Evolutionary conservation across 2,113 vertebrate genomes (phyloP).

Genomic region (Struthio camelus): DNA sequence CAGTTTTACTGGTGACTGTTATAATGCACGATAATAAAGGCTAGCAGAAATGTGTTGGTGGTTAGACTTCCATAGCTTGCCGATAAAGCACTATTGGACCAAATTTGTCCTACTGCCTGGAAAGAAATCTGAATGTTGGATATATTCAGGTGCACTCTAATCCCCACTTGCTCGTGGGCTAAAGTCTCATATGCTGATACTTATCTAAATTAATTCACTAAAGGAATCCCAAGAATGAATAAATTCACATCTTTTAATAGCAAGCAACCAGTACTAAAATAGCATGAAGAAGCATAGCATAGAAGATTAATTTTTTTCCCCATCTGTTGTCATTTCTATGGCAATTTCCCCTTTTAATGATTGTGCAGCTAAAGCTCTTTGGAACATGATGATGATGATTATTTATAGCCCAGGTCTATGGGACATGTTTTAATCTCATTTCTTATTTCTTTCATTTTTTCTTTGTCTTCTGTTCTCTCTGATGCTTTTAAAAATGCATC

Average conservation of each 20-base stretch:
- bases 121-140: background rate
- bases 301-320: background rate
- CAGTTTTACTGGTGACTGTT: background rate
- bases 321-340: background rate
- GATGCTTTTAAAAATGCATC: background rate
- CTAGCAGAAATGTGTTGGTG: background rate
- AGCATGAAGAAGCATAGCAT: background rate
- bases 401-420: background rate
- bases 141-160: background rate
- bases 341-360: background rate
- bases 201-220: background rate
- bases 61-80: background rate
- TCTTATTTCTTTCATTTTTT: background rate
- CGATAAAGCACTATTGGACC: background rate
- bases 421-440: background rate
- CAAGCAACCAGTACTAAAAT: background rate
- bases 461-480: background rate
- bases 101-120: background rate
- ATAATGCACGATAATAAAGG: background rate
- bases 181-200: background rate
- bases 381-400: background rate
- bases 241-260: background rate
- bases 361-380: background rate
- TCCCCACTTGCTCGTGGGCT: background rate
- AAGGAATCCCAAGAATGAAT: background rate